Evolutionary conservation across 2,113 vertebrate species (phyloP), one percentile per base, ranked within the genome.

Genomic region (Rhodinocichla rosea): DNA sequence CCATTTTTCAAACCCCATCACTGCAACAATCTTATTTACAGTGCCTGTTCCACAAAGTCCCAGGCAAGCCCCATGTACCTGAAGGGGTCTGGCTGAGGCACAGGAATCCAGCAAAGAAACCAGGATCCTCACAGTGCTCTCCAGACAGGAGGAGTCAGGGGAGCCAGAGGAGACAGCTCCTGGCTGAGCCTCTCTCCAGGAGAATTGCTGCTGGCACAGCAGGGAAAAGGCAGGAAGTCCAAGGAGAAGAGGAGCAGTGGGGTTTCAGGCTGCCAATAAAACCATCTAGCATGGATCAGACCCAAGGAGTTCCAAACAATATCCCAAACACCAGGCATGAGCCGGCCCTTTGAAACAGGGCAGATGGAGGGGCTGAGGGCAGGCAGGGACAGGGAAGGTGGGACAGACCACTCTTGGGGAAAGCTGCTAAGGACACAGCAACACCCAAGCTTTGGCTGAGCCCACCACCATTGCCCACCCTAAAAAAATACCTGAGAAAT

Each of bases 191-290:
- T 65, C 64, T 42, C 65, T 88, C 70, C 64, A 64, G 30, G 17
- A 95, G 56, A 35, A 78, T 24, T 90, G 78, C 81, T 94, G 69
- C 81, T 87, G 75, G 89, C 91, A 87, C 64, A 62, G 84, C 76
- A 70, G 52, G 35, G 50, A 74, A 53, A 77, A 90, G 50, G 79
- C 85, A 95, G 83, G 90, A 94, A 94, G 83, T 40, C 63, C 90
- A 88, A 80, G 42, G 63, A 94, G 83, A 92, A 94, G 86, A 80
- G 45, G 59, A 95, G 79, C 76, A 83, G 42, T 53, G 30, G 75
- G 85, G 59, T 77, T 94, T 86, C 83, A 63, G 71, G 55, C 92
- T 93, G 94, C 92, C 95, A 96, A 55, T 74, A 93, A 86, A 94
- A 81, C 79, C 68, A 90, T 83, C 79, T 27, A 92, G 68, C 24